phyloP scores from a whole-genome alignment of 2,113 vertebrate species.

The Pygoscelis adeliae region DNA sequence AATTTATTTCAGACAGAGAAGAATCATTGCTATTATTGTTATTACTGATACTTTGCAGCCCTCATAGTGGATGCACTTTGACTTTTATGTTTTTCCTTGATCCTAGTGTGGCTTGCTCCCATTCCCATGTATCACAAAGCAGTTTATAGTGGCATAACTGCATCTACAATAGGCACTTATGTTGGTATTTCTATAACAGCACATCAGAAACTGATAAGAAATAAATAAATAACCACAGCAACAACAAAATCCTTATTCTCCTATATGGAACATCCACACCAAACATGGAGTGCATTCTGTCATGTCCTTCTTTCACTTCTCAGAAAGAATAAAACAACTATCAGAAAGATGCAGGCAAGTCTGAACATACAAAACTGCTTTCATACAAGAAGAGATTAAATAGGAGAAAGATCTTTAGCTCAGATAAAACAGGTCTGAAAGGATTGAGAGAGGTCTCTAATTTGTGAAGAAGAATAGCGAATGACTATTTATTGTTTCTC shows the following conservation, averaged over 20 bases:
- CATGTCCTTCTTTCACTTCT: background rate
- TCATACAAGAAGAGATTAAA: background rate
- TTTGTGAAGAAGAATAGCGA: background rate
- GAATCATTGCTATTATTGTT: constrained; percentile 23
- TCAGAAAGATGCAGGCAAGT: background rate
- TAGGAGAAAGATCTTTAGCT: background rate
- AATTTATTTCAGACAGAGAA: constrained; percentile 20
- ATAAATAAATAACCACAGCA: background rate
- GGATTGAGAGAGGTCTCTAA: background rate
- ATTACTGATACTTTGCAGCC: background rate
- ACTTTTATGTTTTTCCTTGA: constrained; percentile 8
- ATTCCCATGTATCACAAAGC: background rate
- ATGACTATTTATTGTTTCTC: background rate
- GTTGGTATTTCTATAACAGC: background rate
- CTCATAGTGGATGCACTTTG: background rate
- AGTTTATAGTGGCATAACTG: background rate
- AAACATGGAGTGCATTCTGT: background rate
- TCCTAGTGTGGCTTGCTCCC: background rate
- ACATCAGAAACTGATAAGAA: background rate
- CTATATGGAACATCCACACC: background rate
- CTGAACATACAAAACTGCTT: background rate
- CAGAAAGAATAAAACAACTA: background rate
- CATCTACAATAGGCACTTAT: background rate
- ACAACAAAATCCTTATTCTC: background rate
- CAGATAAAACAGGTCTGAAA: background rate